A percentile compares a stretch with the other conserved stretches of the same genome.
Evolutionary conservation across 2,113 vertebrate species (phyloP).

Genomic region (Lophochroa leadbeateri): DNA sequence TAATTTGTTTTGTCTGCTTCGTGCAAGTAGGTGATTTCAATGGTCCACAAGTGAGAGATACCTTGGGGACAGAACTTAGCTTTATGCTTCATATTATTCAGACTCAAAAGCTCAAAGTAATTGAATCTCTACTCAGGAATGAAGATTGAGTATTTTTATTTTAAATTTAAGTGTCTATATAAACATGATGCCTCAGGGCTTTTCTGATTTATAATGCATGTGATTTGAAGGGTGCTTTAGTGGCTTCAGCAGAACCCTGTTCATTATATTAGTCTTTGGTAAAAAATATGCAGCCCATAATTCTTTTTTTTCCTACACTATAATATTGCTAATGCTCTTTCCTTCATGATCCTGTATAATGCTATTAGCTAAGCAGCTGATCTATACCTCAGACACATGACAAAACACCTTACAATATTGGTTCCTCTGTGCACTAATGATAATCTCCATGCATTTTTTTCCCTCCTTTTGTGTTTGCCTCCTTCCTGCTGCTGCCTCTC

Average conservation of each 20-base stretch:
- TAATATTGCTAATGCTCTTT: slow-evolving; percentile 54
- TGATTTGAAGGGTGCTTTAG: slow-evolving; percentile 54
- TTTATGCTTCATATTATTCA: slow-evolving; percentile 68
- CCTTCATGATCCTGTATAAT: slow-evolving; percentile 47
- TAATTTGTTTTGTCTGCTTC: slow-evolving; percentile 71
- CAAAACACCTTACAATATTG: background rate
- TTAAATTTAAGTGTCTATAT: slow-evolving; percentile 77
- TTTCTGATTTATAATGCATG: slow-evolving; percentile 65
- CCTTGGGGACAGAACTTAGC: slow-evolving; percentile 66
- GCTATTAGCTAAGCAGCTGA: slow-evolving; percentile 59
- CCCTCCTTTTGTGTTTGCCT: background rate
- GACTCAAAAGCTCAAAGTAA: slow-evolving; percentile 71
- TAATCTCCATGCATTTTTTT: background rate
- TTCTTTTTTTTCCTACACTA: slow-evolving; percentile 42
- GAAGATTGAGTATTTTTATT: slow-evolving; percentile 76
- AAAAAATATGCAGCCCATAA: slow-evolving; percentile 48
- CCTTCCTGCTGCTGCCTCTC: background rate
- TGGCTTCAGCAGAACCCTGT: slow-evolving; percentile 60
- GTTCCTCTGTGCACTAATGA: background rate
- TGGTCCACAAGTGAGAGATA: slow-evolving; percentile 64
- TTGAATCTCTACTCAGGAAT: slow-evolving; percentile 73
- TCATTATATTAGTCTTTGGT: slow-evolving; percentile 62
- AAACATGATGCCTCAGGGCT: slow-evolving; percentile 69
- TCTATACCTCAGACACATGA: slow-evolving; percentile 27
- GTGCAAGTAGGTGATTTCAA: slow-evolving; percentile 72